Evolutionary conservation across 2,113 vertebrate genomes (phyloP), one percentile per base, ranked within the genome.

Genomic region (Bathybates hornii): DNA sequence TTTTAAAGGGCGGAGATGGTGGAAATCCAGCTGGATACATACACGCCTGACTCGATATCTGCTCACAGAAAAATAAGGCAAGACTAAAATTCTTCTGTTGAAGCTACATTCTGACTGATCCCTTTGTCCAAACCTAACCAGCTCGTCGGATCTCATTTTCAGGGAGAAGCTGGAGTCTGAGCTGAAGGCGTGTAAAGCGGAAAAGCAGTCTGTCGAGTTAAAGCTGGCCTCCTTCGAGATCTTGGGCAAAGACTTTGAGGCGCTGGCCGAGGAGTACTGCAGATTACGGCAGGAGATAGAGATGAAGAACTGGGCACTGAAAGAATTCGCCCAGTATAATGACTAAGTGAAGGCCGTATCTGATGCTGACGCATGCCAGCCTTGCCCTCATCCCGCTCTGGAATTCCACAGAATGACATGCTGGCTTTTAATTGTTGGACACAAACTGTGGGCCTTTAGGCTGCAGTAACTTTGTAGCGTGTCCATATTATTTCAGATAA

Each of bases 31-130:
- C 91, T 97, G 66, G 97, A 97, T 83, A 97, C 97, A 3, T 98
- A 98, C 92, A 96, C 96, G 4, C 38, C 90, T 5, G 96, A 97
- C 73, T 95, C 97, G 19, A 96, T 98, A 50, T 94, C 96, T 56
- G 95, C 97, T 81, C 97, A 98, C 79, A 95, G 91, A 81, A 95
- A 95, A 83, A 98, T 98, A 86, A 96, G 96, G 98, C 95, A 88
- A 96, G 95, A 71, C 2, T 3, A 13, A 29, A 16, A 82, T 71
- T 82, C 27, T 52, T 78, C 45, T n/a, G 45, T 78, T 78, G 12
- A 66, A 36, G 8, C 32, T 8, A 24, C 50, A 10, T 19, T 66
- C 6, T 84, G 21, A 12, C 19, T 19, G 54, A 52, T 50, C 12
- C 27, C 1, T 21, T n/a, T 53, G 12, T 52, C 14, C 24, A 50